Percentiles rank a stretch among this genome's conserved stretches.
Conservation (phyloP, 1,140 invertebrate species). For the Aricia agestis region DNA sequence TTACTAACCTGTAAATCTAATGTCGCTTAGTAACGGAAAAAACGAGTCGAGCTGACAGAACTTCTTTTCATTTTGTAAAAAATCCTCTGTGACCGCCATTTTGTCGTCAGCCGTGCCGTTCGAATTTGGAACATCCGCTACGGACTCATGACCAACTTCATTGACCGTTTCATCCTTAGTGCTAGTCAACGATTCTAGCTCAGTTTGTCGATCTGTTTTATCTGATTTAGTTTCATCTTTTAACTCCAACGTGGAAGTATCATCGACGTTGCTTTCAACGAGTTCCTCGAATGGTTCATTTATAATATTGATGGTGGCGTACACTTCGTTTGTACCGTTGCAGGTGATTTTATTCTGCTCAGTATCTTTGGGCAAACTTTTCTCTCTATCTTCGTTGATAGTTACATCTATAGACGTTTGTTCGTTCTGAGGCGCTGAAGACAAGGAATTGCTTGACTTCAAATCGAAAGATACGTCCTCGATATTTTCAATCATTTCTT, state of each 20-base stretch:
- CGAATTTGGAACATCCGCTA: constrained; percentile 31
- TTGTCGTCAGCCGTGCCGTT: constrained; percentile 37
- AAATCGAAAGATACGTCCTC: not conserved
- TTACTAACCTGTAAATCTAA: constrained; percentile 69
- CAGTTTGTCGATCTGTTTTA: constrained; percentile 26
- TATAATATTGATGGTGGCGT: constrained; percentile 60
- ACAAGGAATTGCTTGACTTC: not conserved
- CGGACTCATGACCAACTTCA: constrained; percentile 16
- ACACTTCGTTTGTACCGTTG: constrained; percentile 56
- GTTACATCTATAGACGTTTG: not conserved
- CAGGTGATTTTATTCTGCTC: constrained; percentile 26
- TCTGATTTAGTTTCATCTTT: constrained; percentile 34
- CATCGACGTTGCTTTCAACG: constrained; percentile 64
- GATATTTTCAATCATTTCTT: not conserved
- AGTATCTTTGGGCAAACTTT: constrained; percentile 7
- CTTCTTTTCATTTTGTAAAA: constrained; percentile 67
- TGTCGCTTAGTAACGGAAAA: constrained; percentile 63
- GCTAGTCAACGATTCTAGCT: constrained; percentile 14
- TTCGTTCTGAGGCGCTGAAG: not conserved
- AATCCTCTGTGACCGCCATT: constrained; percentile 54
- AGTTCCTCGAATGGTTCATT: constrained; percentile 65
- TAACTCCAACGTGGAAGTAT: constrained; percentile 31
- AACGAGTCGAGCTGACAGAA: constrained; percentile 56
- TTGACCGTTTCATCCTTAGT: constrained; percentile 15
- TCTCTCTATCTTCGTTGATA: not conserved